Base-by-base conservation (phyloP, 2,113 vertebrate genomes). In the Siniperca chuatsi region DNA sequence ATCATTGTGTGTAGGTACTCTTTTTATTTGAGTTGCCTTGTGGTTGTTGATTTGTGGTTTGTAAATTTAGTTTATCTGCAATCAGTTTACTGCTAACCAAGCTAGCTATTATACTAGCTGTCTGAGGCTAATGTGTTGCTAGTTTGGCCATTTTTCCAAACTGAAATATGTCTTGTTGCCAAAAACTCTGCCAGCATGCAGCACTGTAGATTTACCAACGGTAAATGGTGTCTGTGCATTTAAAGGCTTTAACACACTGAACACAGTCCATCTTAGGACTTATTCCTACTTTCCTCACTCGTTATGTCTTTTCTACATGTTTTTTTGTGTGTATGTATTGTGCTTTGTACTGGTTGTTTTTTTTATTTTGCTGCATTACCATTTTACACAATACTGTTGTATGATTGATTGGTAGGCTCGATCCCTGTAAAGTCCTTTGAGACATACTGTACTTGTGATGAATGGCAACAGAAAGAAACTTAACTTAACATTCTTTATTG, bases 331-430 rank as follows among this genome's bases (percentile, higher is more conserved):
- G 23, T 60, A 60, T 80, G 48, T 71, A 9, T 18, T 62, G 35
- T 29, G 60, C 50, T 81, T 69, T 74, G 52, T 20, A 35, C 35
- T 21, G 21, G 9, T 75, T 70, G 16, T 29, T 42, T 64, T 79
- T 70, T 61, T 48, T 6, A 20, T 55, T 67, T 74, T 64, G 37
- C 60, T 76, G 20, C 33, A 21, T 66, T 70, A 16, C 57, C 50
- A 40, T 78, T 78, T 83, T 20, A 48, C 78, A 60, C 61, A 61
- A 12, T 65, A 62, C n/a, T 72, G 52, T 42, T 12, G 18, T 71
- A 46, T 83, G 79, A 85, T 76, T 85, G 75, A 91, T 89, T 71
- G 67, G n/a, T 79, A 21, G 58, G 6, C 62, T 74, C 21, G 0
- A 64, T 78, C 35, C 48, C 60, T 78, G 23, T 85, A 60, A 61